phyloP scores from a whole-genome alignment of 2,888 invertebrate genomes.

The Apeira syringaria region DNA sequence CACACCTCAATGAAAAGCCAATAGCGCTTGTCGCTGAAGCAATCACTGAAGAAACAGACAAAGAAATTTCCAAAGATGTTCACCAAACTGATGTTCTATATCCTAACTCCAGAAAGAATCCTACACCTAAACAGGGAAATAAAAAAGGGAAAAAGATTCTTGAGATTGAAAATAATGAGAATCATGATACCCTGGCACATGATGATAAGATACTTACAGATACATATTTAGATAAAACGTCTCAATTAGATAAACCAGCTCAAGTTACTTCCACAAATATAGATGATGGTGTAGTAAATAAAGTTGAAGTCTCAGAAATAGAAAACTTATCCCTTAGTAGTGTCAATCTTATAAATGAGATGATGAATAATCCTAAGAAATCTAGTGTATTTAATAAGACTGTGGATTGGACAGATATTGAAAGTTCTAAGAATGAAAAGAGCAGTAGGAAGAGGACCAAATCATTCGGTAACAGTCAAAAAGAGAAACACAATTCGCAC shows the following conservation, averaged over 20 bases:
- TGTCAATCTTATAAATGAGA: constrained; percentile 44
- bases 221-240: background rate
- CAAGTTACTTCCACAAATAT: background rate
- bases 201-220: constrained; percentile 8
- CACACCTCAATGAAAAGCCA: constrained; percentile 11
- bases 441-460: constrained; percentile 58
- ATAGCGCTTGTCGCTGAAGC: constrained; percentile 32
- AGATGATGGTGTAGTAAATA: constrained; percentile 6
- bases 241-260: background rate
- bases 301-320: constrained; percentile 19
- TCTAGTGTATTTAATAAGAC: constrained; percentile 51
- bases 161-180: constrained; percentile 12
- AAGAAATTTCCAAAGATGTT: constrained; percentile 29
- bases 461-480: constrained; percentile 47
- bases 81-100: constrained; percentile 25
- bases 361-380: constrained; percentile 39
- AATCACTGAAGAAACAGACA: constrained; percentile 59
- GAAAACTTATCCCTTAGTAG: constrained; percentile 39
- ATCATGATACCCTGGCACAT: constrained; percentile 7
- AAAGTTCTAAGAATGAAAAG: constrained; percentile 34
- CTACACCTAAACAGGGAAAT: constrained; percentile 39
- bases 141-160: constrained; percentile 39
- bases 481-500: constrained; percentile 22
- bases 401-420: constrained; percentile 44
- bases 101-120: constrained; percentile 39